These are phyloP conservation scores for Corythornis vintsioides DNA, from an alignment of 2,113 vertebrate species.

Conservation along the genomic window DNA sequence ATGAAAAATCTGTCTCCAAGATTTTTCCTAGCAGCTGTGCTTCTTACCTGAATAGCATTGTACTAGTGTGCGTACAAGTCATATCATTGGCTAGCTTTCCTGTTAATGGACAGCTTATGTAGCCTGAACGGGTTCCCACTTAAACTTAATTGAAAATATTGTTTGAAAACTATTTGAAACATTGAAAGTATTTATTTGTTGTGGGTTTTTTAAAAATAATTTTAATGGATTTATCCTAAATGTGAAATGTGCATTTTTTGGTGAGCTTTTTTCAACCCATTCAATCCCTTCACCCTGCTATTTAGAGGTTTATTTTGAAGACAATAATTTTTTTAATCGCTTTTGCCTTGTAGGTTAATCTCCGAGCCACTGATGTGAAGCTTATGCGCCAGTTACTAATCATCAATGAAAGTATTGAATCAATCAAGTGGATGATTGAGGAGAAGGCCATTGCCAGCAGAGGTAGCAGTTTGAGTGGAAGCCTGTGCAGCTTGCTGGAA, in stretches of 20 bases:
- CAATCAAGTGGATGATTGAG: slow-evolving; percentile 94
- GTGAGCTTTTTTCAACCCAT: not conserved
- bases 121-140: not conserved
- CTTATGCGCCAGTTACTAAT: slow-evolving; percentile 95
- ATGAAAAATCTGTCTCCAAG: not conserved
- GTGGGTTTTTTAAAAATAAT: not conserved
- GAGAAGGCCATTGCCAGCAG: slow-evolving; percentile 88
- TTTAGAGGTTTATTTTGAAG: not conserved
- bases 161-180: too few relatives aligned
- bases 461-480: slow-evolving; percentile 90
- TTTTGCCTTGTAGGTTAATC: slow-evolving; percentile 78
- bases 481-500: slow-evolving; percentile 91
- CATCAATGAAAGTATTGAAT: slow-evolving; percentile 96
- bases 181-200: too few relatives aligned
- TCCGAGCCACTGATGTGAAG: slow-evolving; percentile 90
- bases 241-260: not conserved
- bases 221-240: not conserved
- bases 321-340: not conserved
- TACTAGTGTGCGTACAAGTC: not conserved
- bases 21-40: not conserved
- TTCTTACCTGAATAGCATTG: not conserved
- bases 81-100: not conserved
- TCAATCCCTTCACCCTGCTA: not conserved
- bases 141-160: not conserved
- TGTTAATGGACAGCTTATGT: not conserved